Base-by-base conservation (phyloP, 2,113 vertebrate genomes). In the Vulpes vulpes region DNA sequence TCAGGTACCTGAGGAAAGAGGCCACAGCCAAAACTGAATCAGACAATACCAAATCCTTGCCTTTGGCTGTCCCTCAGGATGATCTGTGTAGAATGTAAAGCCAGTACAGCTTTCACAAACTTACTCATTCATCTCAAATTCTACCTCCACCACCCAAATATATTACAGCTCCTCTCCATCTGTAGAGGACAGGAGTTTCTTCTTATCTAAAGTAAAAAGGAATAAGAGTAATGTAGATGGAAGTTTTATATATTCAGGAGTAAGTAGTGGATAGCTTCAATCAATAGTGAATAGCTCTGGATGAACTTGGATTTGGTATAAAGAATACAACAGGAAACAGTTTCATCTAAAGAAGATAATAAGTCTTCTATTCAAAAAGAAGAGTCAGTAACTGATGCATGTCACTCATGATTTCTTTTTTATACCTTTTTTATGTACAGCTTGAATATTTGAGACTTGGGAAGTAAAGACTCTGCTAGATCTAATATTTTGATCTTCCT, bases 401-500 rank as follows among this genome's bases (percentile, higher is more conserved):
- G n/a, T 35, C 69, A 96, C 49, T 65, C 19, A 57, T 11, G 4
- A 71, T 51, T 71, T 93, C 11, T 10, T 71, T 83, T 30, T 57
- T 12, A 57, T 78, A 74, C n/a, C 6, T 71, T 91, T 57, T 59
- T 38, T 43, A 74, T 49, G 38, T 76, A 14, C 2, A 83, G 22
- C 32, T 73, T 92, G 19, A 91, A 80, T 91, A 89, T 83, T 49
- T 90, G 55, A 84, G 23, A 57, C 30, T 57, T 59, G 60, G 43
- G 11, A 76, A 25, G 38, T 14, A 67, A n/a, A 94, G 65, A 53
- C 2, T 74, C 60, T 62, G 51, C 51, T 78, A 87, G 43, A 64
- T 79, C 27, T 76, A 25, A 64, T 57, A 60, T 96, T 96, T 95
- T 78, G 59, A 89, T 60, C 3, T 69, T 92, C 53, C 57, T 95